These are phyloP conservation scores for Pinctada fucata DNA, from an alignment of 2,888 invertebrate species.

Conservation along the genomic window DNA sequence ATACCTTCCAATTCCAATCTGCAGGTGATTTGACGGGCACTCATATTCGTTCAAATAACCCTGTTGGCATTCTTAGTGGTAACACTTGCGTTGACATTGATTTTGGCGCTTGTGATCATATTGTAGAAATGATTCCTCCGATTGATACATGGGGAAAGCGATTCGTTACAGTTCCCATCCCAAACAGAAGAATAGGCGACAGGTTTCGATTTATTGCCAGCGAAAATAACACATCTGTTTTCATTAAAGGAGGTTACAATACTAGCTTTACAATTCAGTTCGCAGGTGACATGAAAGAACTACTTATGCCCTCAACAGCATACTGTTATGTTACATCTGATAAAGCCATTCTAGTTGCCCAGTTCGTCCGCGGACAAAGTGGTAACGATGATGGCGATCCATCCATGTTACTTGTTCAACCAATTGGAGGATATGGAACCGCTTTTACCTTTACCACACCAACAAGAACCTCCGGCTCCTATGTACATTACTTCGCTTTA, in stretches of 20 bases:
- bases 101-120: background rate
- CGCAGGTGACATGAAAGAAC: background rate
- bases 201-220: conserved; percentile 1
- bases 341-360: background rate
- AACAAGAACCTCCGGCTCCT: background rate
- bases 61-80: conserved; percentile 2
- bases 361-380: background rate
- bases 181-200: background rate
- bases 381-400: background rate
- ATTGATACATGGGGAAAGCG: background rate
- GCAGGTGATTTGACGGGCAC: conserved; percentile 1
- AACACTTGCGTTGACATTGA: background rate
- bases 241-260: background rate
- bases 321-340: background rate
- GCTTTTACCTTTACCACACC: conserved; percentile 7
- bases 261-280: background rate
- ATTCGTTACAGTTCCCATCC: conserved; percentile 5
- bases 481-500: background rate
- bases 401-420: background rate
- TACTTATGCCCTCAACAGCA: background rate
- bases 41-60: background rate
- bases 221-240: background rate
- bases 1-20: background rate
- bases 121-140: background rate
- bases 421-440: background rate